Conservation (phyloP, 2,888 invertebrate genomes). For the Parascotia fuliginaria region DNA sequence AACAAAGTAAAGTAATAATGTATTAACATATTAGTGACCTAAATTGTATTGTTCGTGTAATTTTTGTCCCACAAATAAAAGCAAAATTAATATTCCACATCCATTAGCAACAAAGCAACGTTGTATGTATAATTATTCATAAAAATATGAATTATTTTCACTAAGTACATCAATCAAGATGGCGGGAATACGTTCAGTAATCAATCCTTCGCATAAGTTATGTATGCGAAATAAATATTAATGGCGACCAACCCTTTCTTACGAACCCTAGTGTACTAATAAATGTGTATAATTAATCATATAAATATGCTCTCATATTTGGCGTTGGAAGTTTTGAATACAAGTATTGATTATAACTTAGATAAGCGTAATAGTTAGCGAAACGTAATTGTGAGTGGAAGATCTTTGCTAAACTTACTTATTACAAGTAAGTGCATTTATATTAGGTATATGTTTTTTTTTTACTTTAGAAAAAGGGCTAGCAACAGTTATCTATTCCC, state of each 20-base stretch:
- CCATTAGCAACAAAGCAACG: conserved; percentile 32
- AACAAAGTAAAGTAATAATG: not conserved
- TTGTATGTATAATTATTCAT: conserved; percentile 20
- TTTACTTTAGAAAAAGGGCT: too few relatives aligned
- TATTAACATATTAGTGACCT: not conserved
- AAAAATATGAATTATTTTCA: conserved; percentile 44
- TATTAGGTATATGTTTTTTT: too few relatives aligned
- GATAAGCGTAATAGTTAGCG: conserved; percentile 1
- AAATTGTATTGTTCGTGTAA: not conserved
- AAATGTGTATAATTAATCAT: conserved; percentile 84
- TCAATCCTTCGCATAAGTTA: conserved; percentile 65
- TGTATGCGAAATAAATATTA: conserved; percentile 81
- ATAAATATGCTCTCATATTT: conserved; percentile 59
- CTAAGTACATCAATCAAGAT: conserved; percentile 45
- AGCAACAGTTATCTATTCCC: too few relatives aligned
- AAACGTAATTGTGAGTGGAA: too few relatives aligned
- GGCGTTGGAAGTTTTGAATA: conserved; percentile 14
- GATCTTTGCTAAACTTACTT: too few relatives aligned
- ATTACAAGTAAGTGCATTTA: too few relatives aligned
- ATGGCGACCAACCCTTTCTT: conserved; percentile 79
- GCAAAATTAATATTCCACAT: conserved; percentile 9
- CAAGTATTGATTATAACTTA: conserved; percentile 14
- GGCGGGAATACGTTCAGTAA: conserved; percentile 49
- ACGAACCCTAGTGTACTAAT: conserved; percentile 78
- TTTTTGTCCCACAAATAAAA: conserved; percentile 12